Evolutionary conservation across 2,888 invertebrate genomes (phyloP), one percentile per base, ranked within the genome.

Genomic region (Coleophora deauratella): DNA sequence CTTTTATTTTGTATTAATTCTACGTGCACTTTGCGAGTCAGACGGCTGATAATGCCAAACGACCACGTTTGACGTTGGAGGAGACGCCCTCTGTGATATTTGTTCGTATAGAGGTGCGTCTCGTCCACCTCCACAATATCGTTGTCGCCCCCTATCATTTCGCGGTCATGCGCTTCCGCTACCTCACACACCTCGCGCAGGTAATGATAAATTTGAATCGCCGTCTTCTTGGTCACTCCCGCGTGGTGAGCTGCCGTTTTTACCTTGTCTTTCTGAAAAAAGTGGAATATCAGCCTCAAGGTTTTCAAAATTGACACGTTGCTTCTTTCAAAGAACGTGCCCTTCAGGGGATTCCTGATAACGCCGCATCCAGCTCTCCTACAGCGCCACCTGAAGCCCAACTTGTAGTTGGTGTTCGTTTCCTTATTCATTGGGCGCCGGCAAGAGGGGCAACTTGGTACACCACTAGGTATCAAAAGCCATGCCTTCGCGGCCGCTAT

Each of bases 61-160:
- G n/a, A n/a, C n/a, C n/a, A n/a, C n/a, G n/a, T n/a, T n/a, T n/a
- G n/a, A n/a, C n/a, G n/a, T n/a, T n/a, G n/a, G n/a, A n/a, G n/a
- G n/a, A n/a, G n/a, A n/a, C n/a, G n/a, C n/a, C n/a, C n/a, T n/a
- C n/a, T n/a, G n/a, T n/a, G n/a, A n/a, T n/a, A n/a, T n/a, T n/a
- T n/a, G n/a, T n/a, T n/a, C n/a, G n/a, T n/a, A n/a, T n/a, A n/a
- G n/a, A n/a, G n/a, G n/a, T n/a, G 36, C 11, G 43, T 46, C 15
- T 46, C 45, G 13, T 45, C 42, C 33, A 40, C 35, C 34, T 45
- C 40, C 30, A 40, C 42, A 12, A 42, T 37, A 34, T 43, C 46
- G 12, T 43, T 32, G 10, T n/a, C 10, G 1, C 45, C 42, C 9
- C 45, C 40, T 9, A 45, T 38, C 38, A 32, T 33, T 27, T 37